A percentile compares a stretch with the other conserved stretches of the same genome.
These are phyloP conservation scores for Malthinus seriepunctatus DNA, from an alignment of 2,888 invertebrate genomes.

Conservation along the genomic window DNA sequence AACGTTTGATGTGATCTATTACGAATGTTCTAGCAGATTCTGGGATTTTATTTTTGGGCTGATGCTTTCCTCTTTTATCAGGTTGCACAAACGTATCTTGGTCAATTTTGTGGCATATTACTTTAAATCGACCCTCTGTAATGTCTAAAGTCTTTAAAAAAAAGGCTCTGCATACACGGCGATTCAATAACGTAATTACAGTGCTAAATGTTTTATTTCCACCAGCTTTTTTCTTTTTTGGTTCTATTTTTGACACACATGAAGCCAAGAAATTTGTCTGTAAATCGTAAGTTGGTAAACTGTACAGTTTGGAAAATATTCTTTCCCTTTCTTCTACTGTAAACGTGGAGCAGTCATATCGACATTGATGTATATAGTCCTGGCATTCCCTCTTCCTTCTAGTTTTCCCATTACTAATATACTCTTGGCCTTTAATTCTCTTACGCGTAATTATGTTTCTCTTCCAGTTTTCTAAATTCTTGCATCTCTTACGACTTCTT, in stretches of 20 bases:
- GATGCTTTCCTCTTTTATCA: constrained; percentile 16
- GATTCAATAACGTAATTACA: background rate
- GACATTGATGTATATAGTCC: background rate
- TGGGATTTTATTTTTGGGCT: constrained; percentile 13
- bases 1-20: background rate
- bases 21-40: background rate
- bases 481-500: background rate
- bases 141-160: constrained; percentile 22
- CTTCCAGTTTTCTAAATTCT: background rate
- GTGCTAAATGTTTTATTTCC: background rate
- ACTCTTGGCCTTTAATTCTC: background rate
- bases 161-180: constrained; percentile 18
- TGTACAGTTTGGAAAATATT: background rate
- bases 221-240: background rate
- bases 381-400: background rate
- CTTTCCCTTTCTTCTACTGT: background rate
- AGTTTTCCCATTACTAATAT: background rate
- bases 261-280: background rate
- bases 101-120: constrained; percentile 17
- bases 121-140: constrained; percentile 9
- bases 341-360: background rate
- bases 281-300: background rate
- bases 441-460: background rate
- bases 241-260: background rate
- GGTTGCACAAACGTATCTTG: constrained; percentile 5